Conservation (phyloP, 2,888 invertebrate genomes). For the Drosophila melanosoma region DNA sequence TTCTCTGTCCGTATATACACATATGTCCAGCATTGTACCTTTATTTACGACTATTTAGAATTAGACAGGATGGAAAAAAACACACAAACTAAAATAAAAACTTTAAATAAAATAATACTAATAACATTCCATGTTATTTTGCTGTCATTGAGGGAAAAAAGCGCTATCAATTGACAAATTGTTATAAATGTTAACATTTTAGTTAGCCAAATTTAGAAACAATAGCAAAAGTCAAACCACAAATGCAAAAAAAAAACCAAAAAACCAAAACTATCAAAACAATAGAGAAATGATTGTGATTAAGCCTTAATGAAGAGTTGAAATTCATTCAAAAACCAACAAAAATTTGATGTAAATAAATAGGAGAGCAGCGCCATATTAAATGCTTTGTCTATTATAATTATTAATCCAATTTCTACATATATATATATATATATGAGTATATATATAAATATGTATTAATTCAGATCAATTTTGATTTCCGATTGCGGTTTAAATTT, state of each 20-base stretch:
- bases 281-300: constrained; percentile 77
- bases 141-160: constrained; percentile 38
- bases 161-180: constrained; percentile 31
- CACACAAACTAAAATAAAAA: not conserved
- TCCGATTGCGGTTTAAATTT: constrained; percentile 22
- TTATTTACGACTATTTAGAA: constrained; percentile 25
- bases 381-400: constrained; percentile 49
- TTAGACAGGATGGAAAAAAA: constrained; percentile 8
- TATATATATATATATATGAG: not conserved
- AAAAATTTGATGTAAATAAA: constrained; percentile 58
- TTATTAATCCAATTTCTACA: constrained; percentile 36
- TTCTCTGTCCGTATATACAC: constrained; percentile 53
- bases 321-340: constrained; percentile 44
- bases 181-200: constrained; percentile 58
- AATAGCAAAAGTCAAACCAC: constrained; percentile 50
- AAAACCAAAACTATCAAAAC: constrained; percentile 34
- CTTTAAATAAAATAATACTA: constrained; percentile 35
- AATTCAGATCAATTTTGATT: constrained; percentile 36
- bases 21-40: constrained; percentile 34
- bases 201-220: constrained; percentile 70
- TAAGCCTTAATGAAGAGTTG: constrained; percentile 65
- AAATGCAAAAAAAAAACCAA: constrained; percentile 25
- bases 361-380: constrained; percentile 53
- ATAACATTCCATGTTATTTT: constrained; percentile 76
- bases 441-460: constrained; percentile 10